phyloP scores from a whole-genome alignment of 92 coral and sea anemone species.

The Umimayanthus kanabou region DNA sequence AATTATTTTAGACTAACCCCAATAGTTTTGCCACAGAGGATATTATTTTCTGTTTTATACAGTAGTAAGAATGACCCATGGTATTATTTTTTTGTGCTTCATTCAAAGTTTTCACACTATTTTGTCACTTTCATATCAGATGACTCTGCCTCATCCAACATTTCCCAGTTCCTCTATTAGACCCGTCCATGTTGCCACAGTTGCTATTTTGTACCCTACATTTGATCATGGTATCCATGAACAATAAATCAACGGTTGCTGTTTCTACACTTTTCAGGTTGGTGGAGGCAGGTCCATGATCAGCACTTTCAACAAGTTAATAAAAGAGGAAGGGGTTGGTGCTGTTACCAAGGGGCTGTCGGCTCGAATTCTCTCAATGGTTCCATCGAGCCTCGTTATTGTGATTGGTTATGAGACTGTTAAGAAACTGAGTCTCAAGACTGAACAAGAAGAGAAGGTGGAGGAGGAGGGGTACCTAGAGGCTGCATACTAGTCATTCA shows the following conservation, averaged over 20 bases:
- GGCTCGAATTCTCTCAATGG: constrained; percentile 91
- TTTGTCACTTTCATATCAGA: too few species aligned
- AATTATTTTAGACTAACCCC: too few species aligned
- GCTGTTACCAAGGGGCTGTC: constrained; percentile 86
- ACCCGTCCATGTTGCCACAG: too few species aligned
- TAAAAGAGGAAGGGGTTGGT: constrained; percentile 85
- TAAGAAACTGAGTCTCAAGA: constrained; percentile 84
- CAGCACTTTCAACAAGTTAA: constrained; percentile 64
- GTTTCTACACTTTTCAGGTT: constrained; percentile 55
- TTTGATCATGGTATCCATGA: too few species aligned
- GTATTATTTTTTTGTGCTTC: too few species aligned
- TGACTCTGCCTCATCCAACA: too few species aligned
- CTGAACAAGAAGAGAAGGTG: constrained; percentile 53
- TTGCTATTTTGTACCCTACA: not conserved
- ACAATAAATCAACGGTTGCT: not conserved
- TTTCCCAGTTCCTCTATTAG: not conserved
- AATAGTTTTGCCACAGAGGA: too few species aligned
- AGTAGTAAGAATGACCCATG: too few species aligned
- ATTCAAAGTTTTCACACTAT: too few species aligned
- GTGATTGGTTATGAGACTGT: constrained; percentile 97
- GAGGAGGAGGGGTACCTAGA: constrained; percentile 81
- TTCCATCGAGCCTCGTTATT: constrained; percentile 87
- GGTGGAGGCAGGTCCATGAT: constrained; percentile 85
- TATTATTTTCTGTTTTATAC: too few species aligned
- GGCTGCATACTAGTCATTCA: constrained; percentile 21